Evolutionary conservation across 1,140 invertebrate genomes (phyloP).

Genomic region (Brachystomella parvula): DNA sequence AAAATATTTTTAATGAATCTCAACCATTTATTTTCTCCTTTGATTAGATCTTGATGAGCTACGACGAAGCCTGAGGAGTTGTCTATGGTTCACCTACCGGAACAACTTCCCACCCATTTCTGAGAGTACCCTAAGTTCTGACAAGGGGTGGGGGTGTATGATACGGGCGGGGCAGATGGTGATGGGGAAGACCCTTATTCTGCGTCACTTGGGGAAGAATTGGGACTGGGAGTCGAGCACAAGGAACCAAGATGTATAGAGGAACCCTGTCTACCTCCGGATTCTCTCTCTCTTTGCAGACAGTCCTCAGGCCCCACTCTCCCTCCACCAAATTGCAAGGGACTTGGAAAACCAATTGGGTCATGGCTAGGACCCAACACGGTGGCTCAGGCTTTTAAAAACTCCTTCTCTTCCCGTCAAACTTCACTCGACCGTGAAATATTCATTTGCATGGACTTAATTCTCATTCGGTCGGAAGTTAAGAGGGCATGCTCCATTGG

Average conservation of each 20-base stretch:
- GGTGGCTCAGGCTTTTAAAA: conserved; percentile 61
- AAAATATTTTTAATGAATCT: no score
- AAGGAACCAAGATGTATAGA: no score
- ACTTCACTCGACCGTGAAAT: conserved; percentile 64
- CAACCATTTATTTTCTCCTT: no score
- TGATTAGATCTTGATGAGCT: conserved; percentile 74
- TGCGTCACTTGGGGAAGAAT: conserved; percentile 64
- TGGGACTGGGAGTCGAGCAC: conserved; percentile 73
- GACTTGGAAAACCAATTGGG: conserved; percentile 90
- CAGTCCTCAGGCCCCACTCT: conserved; percentile 75
- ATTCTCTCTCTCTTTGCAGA: conserved; percentile 89
- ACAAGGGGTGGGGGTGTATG: conserved; percentile 99
- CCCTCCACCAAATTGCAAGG: conserved; percentile 86
- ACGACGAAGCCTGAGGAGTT: conserved; percentile 68
- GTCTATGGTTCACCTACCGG: conserved; percentile 91
- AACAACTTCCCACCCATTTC: conserved; percentile 85
- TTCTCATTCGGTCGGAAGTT: conserved; percentile 58
- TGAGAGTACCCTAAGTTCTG: conserved; percentile 69
- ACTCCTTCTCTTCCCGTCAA: conserved; percentile 88
- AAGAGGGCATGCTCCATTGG: conserved; percentile 25
- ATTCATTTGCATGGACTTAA: conserved; percentile 94
- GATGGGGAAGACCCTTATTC: conserved; percentile 78
- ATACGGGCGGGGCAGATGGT: conserved; percentile 98
- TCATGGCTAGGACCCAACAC: conserved; percentile 99
- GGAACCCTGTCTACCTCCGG: conserved; percentile 70